Evolutionary conservation across 2,888 invertebrate genomes (phyloP).

Genomic region (Gibbula magus): DNA sequence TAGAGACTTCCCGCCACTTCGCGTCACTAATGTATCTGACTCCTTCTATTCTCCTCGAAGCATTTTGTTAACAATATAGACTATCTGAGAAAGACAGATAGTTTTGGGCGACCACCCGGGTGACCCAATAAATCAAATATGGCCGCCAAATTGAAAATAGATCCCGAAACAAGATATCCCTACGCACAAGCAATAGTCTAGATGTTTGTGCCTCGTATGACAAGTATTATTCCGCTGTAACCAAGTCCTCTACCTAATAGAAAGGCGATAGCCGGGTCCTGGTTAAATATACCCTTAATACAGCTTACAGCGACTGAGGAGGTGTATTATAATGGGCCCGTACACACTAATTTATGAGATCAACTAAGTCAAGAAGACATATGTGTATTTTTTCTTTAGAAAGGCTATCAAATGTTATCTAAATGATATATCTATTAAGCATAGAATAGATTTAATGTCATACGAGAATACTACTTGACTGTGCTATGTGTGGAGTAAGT

Average conservation of each 20-base stretch:
- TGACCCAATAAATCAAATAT: slow-evolving; percentile 16
- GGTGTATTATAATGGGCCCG: background rate
- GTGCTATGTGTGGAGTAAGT: too few relatives aligned
- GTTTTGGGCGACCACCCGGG: background rate
- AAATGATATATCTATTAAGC: too few relatives aligned
- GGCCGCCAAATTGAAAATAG: slow-evolving; percentile 19
- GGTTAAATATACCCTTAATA: background rate
- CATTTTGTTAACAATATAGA: too few relatives aligned
- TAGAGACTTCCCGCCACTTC: too few relatives aligned
- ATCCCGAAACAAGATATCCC: slow-evolving; percentile 4
- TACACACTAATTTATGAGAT: background rate
- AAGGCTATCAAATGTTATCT: too few relatives aligned
- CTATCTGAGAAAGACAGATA: background rate
- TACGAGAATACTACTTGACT: too few relatives aligned
- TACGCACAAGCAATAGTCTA: background rate
- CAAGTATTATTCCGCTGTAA: background rate
- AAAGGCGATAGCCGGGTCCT: background rate
- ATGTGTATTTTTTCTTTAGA: too few relatives aligned
- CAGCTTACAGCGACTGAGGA: background rate
- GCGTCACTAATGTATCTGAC: too few relatives aligned
- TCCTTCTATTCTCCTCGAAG: too few relatives aligned
- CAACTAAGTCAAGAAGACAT: background rate
- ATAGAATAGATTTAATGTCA: too few relatives aligned
- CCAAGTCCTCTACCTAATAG: background rate
- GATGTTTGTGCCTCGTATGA: background rate